Base-by-base conservation (phyloP, 1,140 invertebrate genomes). In the Trichonephila clavipes region DNA sequence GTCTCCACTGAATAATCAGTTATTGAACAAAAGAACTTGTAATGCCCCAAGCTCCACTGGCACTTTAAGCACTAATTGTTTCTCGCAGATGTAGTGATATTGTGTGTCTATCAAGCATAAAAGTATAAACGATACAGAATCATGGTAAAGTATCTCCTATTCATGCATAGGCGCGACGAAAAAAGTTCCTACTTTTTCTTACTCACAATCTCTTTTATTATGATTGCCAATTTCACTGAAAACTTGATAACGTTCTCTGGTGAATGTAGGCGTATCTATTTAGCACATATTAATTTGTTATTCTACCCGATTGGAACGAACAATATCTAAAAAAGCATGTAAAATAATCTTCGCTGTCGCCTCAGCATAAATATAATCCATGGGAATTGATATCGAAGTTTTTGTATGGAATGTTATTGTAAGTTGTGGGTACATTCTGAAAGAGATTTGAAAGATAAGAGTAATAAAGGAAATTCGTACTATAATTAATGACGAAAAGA, bases 11-110 rank as follows among this genome's bases (percentile, higher is more conserved):
- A 77, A 77, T 77, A 77, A 77, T 34, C 72, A 12, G 28, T 40
- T 77, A 77, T 77, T 34, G 72, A 77, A 77, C 72, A 77, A 77
- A 77, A 77, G 72, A 77, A 34, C 72, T 34, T 40, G 28, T 77
- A 40, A 77, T 34, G 72, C 18, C 14, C 72, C 72, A 18, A 34
- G 18, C 24, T 28, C 16, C 24, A 77, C 28, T 77, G 34, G 72
- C 72, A 34, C 24, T 77, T 77, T 34, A 40, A 77, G 72, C 72
- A 77, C 72, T 77, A 77, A 77, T 77, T 77, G 72, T 77, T 34
- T 40, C 28, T 12, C 72, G 28, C 72, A 40, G 72, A 40, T 77
- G 40, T 40, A 40, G 72, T 40, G 72, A 77, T 77, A 77, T 12
- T 18, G 72, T 19, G 14, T 28, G 6, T 19, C 62, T 21, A 21